These are phyloP conservation scores for Pangasius larnaudii DNA, from an alignment of 2,797 vertebrate species.

Conservation along the genomic window DNA sequence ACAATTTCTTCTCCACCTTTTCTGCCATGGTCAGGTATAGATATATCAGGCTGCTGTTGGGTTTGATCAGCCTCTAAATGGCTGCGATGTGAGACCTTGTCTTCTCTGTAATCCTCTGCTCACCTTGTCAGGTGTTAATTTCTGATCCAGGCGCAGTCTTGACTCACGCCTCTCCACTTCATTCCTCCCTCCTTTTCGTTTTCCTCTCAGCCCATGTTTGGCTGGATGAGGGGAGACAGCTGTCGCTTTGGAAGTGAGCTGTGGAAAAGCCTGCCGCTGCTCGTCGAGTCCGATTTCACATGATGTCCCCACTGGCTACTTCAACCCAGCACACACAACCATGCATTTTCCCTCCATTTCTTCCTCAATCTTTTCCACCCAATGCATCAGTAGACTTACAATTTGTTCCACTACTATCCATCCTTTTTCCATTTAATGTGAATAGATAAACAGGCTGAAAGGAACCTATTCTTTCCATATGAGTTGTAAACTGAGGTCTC, in stretches of 20 bases:
- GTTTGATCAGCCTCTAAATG: constrained; percentile 28
- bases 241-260: constrained; percentile 42
- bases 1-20: constrained; percentile 14
- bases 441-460: constrained; percentile 30
- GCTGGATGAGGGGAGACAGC: constrained; percentile 46
- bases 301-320: constrained; percentile 68
- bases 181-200: constrained; percentile 7
- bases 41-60: constrained; percentile 9
- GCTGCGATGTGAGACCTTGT: constrained; percentile 24
- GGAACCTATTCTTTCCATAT: constrained; percentile 4
- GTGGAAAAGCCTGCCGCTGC: constrained; percentile 30
- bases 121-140: constrained; percentile 48
- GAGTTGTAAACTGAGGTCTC: not conserved
- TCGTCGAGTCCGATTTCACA: constrained; percentile 40
- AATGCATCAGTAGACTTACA: constrained; percentile 8
- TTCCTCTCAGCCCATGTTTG: constrained; percentile 19
- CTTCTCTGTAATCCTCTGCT: constrained; percentile 4
- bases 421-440: constrained; percentile 11
- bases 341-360: not conserved
- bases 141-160: not conserved
- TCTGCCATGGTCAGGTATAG: constrained; percentile 14
- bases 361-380: constrained; percentile 22
- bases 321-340: constrained; percentile 45
- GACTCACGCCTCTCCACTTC: constrained; percentile 19
- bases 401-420: not conserved